Base-by-base conservation (phyloP, 2,113 vertebrate genomes). In the Callopanchax toddi region DNA sequence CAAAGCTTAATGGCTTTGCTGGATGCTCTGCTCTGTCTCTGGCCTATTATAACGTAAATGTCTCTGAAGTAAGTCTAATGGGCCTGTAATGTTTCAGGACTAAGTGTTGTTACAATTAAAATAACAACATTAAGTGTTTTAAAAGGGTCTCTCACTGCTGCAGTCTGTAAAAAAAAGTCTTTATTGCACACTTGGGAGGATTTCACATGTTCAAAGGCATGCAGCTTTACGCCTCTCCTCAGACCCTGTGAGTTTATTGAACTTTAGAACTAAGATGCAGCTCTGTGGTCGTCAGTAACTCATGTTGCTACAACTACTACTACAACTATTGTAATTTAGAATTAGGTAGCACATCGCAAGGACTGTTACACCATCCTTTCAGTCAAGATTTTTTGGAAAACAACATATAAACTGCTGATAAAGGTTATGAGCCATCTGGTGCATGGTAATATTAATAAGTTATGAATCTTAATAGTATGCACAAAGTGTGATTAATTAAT, bases 1-100 rank as follows among this genome's bases (percentile, higher is more conserved):
- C 80, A 86, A 80, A 83, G 75, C 70, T 79, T 84, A 83, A 89
- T 86, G 70, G 82, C 65, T 71, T 65, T 59, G 57, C 52, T 72
- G 55, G 61, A 71, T 66, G 76, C 44, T 74, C 80, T 87, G 86
- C 60, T 56, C 68, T 82, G 34, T 87, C 73, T 86, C 86, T 66
- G 50, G 57, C 13, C 49, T 45, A 70, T 83, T 72, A 85, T 82
- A 70, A 76, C 57, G 45, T 57, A 29, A 85, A 67, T 44, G 26
- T 44, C 32, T 56, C 36, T 12, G 20, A 62, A 55, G 51, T 56
- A 43, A 36, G 20, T 57, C 48, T 79, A 73, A 78, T 78, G 49
- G 77, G 25, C 20, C 61, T 58, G 63, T 20, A 23, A 45, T n/a
- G 4, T 26, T 42, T 55, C 40, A 49, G 36, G 8, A 49, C 53